Base-by-base conservation (phyloP, 2,888 invertebrate genomes). In the Chrysolina haemoptera region DNA sequence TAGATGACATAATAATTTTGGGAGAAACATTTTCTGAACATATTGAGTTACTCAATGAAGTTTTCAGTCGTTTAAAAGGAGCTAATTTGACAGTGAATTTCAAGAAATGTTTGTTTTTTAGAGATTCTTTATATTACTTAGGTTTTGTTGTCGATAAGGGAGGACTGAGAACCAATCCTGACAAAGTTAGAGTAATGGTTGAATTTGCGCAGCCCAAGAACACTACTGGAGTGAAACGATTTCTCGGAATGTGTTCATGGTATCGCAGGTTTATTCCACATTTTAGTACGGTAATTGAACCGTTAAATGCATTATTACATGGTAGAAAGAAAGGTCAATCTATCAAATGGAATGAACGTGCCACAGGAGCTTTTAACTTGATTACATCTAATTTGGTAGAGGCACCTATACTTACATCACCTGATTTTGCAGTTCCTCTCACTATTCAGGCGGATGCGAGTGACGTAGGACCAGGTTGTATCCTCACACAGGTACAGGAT, bases 361-460 rank as follows among this genome's bases (percentile, higher is more conserved):
- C 41, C 8, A 63, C 50, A 16, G 27, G n/a, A 10, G 72, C 71
- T 22, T n/a, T n/a, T n/a, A n/a, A n/a, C n/a, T n/a, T n/a, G n/a
- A n/a, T n/a, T n/a, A n/a, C n/a, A n/a, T n/a, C n/a, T n/a, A n/a
- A n/a, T n/a, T n/a, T n/a, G n/a, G n/a, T n/a, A n/a, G n/a, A n/a
- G n/a, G n/a, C n/a, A n/a, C n/a, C n/a, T n/a, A n/a, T n/a, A n/a
- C n/a, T n/a, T 11, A 59, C 59, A 5, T 59, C 10, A 11, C 59
- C 59, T 12, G 59, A 59, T 59, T 59, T 20, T 5, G 3, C 16
- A 11, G n/a, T 53, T 20, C 55, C 65, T 10, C 78, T 80, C 69
- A 70, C 48, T 8, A 11, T 80, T 1, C 79, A 80, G 22, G 70
- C 70, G 3, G 80, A 80, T 46, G 77, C 80, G n/a, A 72, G 67